These are phyloP conservation scores for Stegodyphus mimosarum DNA, from an alignment of 1,140 invertebrate genomes.

Conservation along the genomic window DNA sequence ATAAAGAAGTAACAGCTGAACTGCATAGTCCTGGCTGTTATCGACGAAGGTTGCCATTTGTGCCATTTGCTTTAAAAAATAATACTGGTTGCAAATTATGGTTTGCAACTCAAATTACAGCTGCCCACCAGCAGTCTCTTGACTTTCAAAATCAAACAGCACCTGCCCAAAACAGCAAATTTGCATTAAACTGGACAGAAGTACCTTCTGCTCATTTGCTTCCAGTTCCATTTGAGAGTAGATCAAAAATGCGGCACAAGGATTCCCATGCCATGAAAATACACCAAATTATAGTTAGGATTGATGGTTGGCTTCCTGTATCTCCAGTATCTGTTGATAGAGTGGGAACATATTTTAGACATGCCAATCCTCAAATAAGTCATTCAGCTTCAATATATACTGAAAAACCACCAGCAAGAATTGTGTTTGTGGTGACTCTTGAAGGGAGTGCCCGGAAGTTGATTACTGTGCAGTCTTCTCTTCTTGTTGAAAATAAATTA, in stretches of 20 bases:
- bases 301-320: constrained; percentile 90
- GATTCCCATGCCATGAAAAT: constrained; percentile 82
- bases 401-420: constrained; percentile 72
- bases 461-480: constrained; percentile 92
- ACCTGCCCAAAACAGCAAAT: constrained; percentile 37
- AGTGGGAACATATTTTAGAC: constrained; percentile 92
- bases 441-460: constrained; percentile 94
- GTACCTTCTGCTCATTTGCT: constrained; percentile 79
- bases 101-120: constrained; percentile 79
- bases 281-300: constrained; percentile 87
- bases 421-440: constrained; percentile 88
- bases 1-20: constrained; percentile 20
- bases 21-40: constrained; percentile 52
- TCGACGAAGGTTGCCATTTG: constrained; percentile 84
- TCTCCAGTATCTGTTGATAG: constrained; percentile 92
- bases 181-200: constrained; percentile 72
- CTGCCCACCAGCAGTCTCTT: constrained; percentile 40
- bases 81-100: constrained; percentile 85
- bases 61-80: constrained; percentile 91
- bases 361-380: constrained; percentile 71
- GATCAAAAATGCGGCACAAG: constrained; percentile 73
- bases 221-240: constrained; percentile 84
- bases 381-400: constrained; percentile 44
- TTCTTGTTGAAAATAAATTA: constrained; percentile 80
- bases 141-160: constrained; percentile 32